phyloP scores from a whole-genome alignment of 1,140 invertebrate genomes.

The Drosophila lacertosa region DNA sequence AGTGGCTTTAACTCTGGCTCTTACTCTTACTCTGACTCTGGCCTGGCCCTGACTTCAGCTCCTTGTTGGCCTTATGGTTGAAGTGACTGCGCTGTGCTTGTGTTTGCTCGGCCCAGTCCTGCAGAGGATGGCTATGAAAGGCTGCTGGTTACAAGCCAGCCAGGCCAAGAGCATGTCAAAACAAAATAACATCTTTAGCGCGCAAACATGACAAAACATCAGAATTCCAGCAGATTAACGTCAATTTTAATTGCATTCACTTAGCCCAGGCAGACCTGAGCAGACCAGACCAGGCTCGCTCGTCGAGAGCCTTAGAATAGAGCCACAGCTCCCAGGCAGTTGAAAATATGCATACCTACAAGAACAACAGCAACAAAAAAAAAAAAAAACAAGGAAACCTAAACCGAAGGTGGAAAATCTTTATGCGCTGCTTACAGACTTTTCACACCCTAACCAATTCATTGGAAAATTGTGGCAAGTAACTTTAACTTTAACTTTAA shows the following conservation, averaged over 20 bases:
- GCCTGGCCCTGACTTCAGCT: constrained; percentile 18
- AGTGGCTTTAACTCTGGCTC: no score
- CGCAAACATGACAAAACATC: constrained; percentile 83
- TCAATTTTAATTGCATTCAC: constrained; percentile 83
- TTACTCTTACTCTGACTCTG: constrained; percentile 1
- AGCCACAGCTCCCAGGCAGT: constrained; percentile 42
- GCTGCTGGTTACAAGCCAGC: constrained; percentile 58
- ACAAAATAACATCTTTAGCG: constrained; percentile 83
- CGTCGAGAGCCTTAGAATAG: constrained; percentile 56
- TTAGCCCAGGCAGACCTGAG: constrained; percentile 60
- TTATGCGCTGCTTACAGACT: not conserved
- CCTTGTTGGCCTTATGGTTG: constrained; percentile 20
- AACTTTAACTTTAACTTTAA: no score
- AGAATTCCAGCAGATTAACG: constrained; percentile 82
- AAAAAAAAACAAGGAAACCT: constrained; percentile 4
- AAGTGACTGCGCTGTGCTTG: constrained; percentile 7
- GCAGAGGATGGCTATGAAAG: constrained; percentile 14
- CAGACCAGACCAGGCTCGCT: constrained; percentile 43
- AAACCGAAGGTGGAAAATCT: constrained; percentile 22
- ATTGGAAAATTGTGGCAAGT: not conserved
- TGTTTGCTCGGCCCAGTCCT: constrained; percentile 43
- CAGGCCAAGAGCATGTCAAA: constrained; percentile 79
- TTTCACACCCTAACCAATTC: not conserved
- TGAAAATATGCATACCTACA: constrained; percentile 70
- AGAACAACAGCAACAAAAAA: not conserved